Conservation (phyloP, 2,888 invertebrate species). For the Drosophila borealis region DNA sequence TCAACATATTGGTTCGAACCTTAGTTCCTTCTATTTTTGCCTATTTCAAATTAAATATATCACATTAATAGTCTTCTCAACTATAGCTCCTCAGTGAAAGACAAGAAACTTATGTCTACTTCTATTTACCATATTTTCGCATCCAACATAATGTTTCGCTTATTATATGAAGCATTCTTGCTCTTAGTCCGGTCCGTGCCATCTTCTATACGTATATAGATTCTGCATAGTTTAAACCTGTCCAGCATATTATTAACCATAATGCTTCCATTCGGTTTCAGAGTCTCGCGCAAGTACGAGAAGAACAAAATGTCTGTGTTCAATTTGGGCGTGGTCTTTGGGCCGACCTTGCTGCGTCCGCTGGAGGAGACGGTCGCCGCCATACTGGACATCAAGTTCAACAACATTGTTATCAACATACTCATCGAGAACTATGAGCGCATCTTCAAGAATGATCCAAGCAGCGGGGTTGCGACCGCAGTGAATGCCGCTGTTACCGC, state of each 20-base stretch:
- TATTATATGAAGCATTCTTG: too few species aligned
- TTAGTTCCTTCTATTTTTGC: too few species aligned
- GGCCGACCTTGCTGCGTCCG: slow-evolving; percentile 97
- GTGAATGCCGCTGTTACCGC: slow-evolving; percentile 19
- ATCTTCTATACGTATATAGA: too few species aligned
- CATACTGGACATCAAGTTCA: slow-evolving; percentile 99
- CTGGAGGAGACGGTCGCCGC: slow-evolving; percentile 99
- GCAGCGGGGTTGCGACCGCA: slow-evolving; percentile 46
- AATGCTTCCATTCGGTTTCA: slow-evolving; percentile 76
- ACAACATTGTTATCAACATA: slow-evolving; percentile 99
- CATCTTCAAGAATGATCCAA: slow-evolving; percentile 87
- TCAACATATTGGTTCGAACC: too few species aligned
- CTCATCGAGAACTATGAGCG: slow-evolving; percentile 94
- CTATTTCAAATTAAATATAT: too few species aligned
- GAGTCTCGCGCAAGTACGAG: slow-evolving; percentile 92
- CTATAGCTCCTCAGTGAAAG: too few species aligned
- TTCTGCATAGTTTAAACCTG: background rate
- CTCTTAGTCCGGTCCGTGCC: too few species aligned
- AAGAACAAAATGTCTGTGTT: slow-evolving; percentile 98
- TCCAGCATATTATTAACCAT: background rate
- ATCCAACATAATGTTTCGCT: too few species aligned
- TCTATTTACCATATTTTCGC: too few species aligned
- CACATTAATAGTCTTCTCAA: too few species aligned
- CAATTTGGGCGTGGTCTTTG: slow-evolving; percentile 99
- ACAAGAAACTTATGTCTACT: too few species aligned